These are phyloP conservation scores for Ariolimax columbianus DNA, from an alignment of 2,888 invertebrate genomes.

Conservation along the genomic window DNA sequence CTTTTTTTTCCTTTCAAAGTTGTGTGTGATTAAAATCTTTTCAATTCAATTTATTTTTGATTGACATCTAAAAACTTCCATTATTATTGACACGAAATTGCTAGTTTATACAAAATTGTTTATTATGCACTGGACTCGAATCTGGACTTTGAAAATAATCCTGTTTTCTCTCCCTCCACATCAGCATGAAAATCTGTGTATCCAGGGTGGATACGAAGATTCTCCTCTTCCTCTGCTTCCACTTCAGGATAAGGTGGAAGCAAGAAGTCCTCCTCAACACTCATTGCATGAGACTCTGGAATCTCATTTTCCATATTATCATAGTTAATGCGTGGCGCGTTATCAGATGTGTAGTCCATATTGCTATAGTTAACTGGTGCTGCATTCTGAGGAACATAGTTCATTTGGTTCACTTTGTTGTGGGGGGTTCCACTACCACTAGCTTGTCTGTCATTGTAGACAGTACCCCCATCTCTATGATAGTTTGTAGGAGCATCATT, in stretches of 20 bases:
- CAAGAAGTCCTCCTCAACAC: constrained; percentile 52
- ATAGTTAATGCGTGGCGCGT: neutral
- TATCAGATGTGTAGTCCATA: neutral
- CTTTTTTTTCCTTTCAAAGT: too few relatives aligned
- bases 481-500: neutral
- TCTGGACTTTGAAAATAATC: constrained; percentile 30
- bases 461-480: too few relatives aligned
- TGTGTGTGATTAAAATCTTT: too few relatives aligned
- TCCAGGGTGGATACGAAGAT: constrained; percentile 23
- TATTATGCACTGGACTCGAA: constrained; percentile 45
- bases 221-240: constrained; percentile 35
- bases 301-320: constrained; percentile 15
- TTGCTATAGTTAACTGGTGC: constrained; percentile 1
- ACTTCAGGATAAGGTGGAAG: constrained; percentile 55
- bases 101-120: too few relatives aligned
- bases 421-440: neutral
- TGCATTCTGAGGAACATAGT: constrained; percentile 5
- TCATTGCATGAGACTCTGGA: constrained; percentile 28
- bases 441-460: neutral
- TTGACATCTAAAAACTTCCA: too few relatives aligned
- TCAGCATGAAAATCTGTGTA: constrained; percentile 34
- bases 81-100: too few relatives aligned
- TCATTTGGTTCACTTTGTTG: neutral
- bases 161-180: constrained; percentile 17
- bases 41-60: too few relatives aligned